Percentiles rank a stretch among this genome's conserved stretches.
Evolutionary conservation across 2,888 invertebrate genomes (phyloP).

Genomic region (Clunio marinus): DNA sequence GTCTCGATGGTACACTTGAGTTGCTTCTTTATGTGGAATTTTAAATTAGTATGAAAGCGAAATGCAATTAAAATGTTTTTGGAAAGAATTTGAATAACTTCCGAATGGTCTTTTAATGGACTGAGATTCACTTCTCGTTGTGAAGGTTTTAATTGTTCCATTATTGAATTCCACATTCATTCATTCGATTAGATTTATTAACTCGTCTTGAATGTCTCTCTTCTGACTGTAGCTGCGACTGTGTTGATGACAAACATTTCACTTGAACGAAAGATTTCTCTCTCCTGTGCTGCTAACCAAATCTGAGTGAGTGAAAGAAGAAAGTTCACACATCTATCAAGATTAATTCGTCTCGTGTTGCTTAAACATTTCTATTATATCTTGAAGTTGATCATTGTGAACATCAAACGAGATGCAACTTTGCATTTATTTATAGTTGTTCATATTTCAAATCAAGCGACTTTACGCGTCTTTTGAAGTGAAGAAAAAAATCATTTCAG

Average conservation of each 20-base stretch:
- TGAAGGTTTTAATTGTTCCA: neutral
- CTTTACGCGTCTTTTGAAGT: neutral
- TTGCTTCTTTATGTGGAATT: neutral
- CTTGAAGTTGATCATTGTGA: neutral
- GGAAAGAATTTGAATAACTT: constrained; percentile 7
- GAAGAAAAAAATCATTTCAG: neutral
- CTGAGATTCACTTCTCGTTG: neutral
- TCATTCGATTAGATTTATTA: neutral
- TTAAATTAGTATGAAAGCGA: neutral
- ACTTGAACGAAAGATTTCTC: too few relatives aligned
- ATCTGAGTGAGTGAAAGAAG: too few relatives aligned
- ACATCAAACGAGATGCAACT: neutral
- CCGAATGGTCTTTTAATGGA: neutral
- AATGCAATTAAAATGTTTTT: constrained; percentile 13
- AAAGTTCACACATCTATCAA: too few relatives aligned
- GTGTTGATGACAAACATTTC: too few relatives aligned
- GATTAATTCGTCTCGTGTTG: too few relatives aligned
- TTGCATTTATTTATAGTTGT: too few relatives aligned
- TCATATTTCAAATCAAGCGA: neutral
- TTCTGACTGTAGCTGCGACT: too few relatives aligned
- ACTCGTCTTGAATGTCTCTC: too few relatives aligned
- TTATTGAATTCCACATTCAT: neutral
- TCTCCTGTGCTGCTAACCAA: too few relatives aligned
- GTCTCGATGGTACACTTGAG: constrained; percentile 21
- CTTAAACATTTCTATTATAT: constrained; percentile 5